Evolutionary conservation across 2,888 invertebrate genomes (phyloP).

Genomic region (Drosophila peninsularis): DNA sequence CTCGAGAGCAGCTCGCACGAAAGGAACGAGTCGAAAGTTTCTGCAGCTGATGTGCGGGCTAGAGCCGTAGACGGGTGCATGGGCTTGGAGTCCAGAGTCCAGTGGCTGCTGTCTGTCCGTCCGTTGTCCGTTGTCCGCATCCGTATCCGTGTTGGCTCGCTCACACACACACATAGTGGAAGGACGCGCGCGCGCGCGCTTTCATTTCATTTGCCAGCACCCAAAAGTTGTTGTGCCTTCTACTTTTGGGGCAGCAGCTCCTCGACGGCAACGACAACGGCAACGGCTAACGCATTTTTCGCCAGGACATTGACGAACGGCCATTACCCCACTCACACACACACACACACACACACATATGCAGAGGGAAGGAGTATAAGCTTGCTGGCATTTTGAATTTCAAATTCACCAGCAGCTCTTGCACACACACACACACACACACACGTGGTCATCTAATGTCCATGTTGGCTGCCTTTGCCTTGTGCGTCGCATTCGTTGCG

Average conservation of each 20-base stretch:
- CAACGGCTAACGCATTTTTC: constrained; percentile 70
- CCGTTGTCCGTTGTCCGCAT: background rate
- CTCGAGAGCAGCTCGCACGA: constrained; percentile 46
- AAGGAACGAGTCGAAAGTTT: constrained; percentile 32
- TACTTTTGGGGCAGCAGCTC: constrained; percentile 61
- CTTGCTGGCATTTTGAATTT: constrained; percentile 75
- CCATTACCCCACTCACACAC: constrained; percentile 26
- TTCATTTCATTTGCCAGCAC: constrained; percentile 76
- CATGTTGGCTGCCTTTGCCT: constrained; percentile 48
- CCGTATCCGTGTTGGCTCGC: constrained; percentile 37
- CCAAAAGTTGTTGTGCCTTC: constrained; percentile 76
- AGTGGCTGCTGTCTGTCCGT: background rate
- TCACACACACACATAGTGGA: constrained; percentile 22
- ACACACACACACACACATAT: background rate
- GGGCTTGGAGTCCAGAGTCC: background rate
- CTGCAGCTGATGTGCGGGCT: constrained; percentile 7
- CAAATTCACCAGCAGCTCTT: constrained; percentile 72
- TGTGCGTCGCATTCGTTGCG: constrained; percentile 50
- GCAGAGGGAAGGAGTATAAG: constrained; percentile 43
- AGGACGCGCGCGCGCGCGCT: constrained; percentile 59
- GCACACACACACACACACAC: constrained; percentile 30
- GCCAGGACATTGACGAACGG: constrained; percentile 78
- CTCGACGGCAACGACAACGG: constrained; percentile 38
- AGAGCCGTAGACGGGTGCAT: background rate
- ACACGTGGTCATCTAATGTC: constrained; percentile 53